A percentile compares a stretch with the other conserved stretches of the same genome.
Conservation (phyloP, 2,113 vertebrate genomes). For the Trochalopteron elliotii region DNA sequence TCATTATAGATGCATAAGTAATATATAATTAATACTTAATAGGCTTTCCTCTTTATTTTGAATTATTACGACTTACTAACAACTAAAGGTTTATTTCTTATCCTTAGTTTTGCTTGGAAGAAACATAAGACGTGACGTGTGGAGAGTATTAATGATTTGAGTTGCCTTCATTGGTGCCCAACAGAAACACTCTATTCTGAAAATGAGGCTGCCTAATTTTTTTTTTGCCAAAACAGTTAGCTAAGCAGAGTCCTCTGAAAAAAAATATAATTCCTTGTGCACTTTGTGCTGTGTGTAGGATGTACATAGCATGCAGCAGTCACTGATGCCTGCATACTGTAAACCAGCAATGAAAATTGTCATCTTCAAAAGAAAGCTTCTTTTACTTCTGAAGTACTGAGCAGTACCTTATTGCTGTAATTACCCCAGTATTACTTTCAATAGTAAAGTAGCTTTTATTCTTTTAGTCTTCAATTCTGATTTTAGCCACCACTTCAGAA, state of each 20-base stretch:
- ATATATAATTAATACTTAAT: background rate
- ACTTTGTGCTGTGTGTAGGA: background rate
- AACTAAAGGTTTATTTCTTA: background rate
- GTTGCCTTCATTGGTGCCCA: background rate
- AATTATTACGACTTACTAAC: background rate
- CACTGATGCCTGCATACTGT: background rate
- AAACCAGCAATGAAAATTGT: background rate
- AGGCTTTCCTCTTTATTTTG: background rate
- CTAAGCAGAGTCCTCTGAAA: background rate
- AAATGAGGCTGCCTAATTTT: background rate
- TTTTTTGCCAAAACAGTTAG: background rate
- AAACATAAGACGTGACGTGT: background rate
- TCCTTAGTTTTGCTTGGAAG: background rate
- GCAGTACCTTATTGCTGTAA: background rate
- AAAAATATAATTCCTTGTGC: background rate
- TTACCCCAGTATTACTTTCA: background rate
- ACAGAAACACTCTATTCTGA: background rate
- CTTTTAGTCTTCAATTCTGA: background rate
- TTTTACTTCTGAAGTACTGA: background rate
- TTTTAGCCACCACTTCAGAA: background rate
- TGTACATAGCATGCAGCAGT: background rate
- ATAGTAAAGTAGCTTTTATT: background rate
- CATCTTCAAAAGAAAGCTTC: background rate
- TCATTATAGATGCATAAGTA: background rate
- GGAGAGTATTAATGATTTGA: background rate